Percentiles rank a stretch among this genome's conserved stretches.
Evolutionary conservation across 2,888 invertebrate genomes (phyloP).

Genomic region (Eupithecia vulgata): DNA sequence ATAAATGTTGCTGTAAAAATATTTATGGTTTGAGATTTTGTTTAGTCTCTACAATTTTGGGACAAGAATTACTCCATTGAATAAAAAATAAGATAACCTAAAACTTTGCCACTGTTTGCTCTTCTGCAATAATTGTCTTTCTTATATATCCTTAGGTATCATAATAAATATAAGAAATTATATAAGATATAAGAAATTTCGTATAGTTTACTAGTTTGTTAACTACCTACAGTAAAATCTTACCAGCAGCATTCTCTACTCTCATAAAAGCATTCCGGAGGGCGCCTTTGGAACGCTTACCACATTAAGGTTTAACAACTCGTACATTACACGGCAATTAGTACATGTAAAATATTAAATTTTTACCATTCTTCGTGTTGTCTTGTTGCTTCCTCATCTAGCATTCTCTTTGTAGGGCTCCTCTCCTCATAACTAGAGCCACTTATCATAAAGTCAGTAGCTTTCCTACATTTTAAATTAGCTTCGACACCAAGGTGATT

Average conservation of each 20-base stretch:
- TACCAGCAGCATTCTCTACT: not conserved
- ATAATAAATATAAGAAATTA: no score
- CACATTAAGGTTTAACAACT: not conserved
- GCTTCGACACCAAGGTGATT: no score
- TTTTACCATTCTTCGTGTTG: not conserved
- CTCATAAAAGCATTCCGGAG: not conserved
- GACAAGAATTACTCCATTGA: not conserved
- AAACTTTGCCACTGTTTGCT: not conserved
- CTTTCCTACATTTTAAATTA: no score
- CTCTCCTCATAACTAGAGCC: not conserved
- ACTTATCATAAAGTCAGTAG: no score
- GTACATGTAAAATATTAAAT: no score
- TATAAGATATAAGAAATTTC: not conserved
- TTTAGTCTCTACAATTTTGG: not conserved
- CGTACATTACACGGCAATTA: not conserved
- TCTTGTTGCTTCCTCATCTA: not conserved
- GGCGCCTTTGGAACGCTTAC: not conserved
- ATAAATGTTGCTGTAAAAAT: not conserved
- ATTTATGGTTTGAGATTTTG: not conserved
- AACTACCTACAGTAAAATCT: not conserved
- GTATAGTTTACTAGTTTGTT: not conserved
- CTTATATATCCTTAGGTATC: no score
- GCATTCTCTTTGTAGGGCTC: not conserved
- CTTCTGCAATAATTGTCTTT: no score
- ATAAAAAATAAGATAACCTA: no score